Evolutionary conservation across 2,797 vertebrate species (phyloP), one percentile per base, ranked within the genome.

Genomic region (Triplophysa bombifrons): DNA sequence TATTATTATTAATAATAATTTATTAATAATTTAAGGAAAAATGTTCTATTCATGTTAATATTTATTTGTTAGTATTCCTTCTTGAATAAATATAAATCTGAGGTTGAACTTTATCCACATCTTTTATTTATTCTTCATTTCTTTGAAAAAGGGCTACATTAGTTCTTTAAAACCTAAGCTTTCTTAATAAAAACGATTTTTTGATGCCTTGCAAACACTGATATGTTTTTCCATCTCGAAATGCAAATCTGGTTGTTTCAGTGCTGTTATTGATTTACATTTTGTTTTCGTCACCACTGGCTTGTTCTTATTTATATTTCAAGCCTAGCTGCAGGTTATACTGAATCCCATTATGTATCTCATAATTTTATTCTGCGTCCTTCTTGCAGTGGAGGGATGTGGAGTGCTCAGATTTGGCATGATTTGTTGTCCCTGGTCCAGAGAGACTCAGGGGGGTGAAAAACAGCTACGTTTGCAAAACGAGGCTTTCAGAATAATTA

Each of bases 401-500:
- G 88, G 87, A 90, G 87, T 87, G 88, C 90, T 89, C 84, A 86
- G 76, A 82, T 88, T 90, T 92, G 90, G 89, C 90, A 88, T 84
- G 88, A 90, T 88, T 92, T 89, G 87, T 88, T 89, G 91, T 88
- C 88, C 85, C 72, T 67, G 64, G 66, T 89, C 87, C 87, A 89
- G 88, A 83, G 84, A 85, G 51, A 80, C 82, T 80, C 19, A 16
- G 80, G 69, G 83, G 84, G 88, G 78, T 77, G 87, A 82, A 74
- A 92, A 92, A 90, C 81, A 86, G 90, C 89, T 72, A 84, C 81
- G 86, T 91, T 87, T 86, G 92, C 91, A 92, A 88, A 93, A 90
- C 86, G 76, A 83, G 80, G 90, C 91, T 93, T 88, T 93, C 91
- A 92, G 89, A 90, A 92, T 93, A 93, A 94, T 94, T 92, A 92